Percentiles rank a stretch among this genome's conserved stretches.
These are phyloP conservation scores for Orcinus orca DNA, from an alignment of 2,113 vertebrate genomes.

Conservation along the genomic window DNA sequence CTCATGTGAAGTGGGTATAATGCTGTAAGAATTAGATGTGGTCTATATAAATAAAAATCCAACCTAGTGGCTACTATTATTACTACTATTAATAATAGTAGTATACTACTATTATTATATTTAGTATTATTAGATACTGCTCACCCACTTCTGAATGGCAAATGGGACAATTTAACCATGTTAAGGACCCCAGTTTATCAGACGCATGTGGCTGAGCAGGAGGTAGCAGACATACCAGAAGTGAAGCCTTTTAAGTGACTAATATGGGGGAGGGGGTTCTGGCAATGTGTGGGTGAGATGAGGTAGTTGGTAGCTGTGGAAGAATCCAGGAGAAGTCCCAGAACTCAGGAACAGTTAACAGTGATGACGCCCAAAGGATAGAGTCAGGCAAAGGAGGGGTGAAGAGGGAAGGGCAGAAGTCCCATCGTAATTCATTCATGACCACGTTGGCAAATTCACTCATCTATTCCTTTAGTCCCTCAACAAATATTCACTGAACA, in stretches of 20 bases:
- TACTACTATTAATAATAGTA: background rate
- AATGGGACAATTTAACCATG: background rate
- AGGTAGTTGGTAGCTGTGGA: background rate
- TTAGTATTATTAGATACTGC: background rate
- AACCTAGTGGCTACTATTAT: background rate
- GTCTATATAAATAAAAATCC: background rate
- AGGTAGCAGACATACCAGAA: background rate
- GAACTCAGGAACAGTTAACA: background rate
- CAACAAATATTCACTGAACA: background rate
- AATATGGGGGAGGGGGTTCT: background rate
- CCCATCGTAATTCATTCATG: background rate
- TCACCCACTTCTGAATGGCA: background rate
- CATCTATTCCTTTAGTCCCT: background rate
- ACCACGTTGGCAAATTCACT: background rate
- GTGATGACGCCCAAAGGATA: background rate
- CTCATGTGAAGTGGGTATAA: background rate
- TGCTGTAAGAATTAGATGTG: background rate
- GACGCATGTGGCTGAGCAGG: background rate
- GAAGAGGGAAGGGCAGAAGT: background rate
- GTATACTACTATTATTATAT: background rate
- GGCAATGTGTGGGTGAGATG: background rate
- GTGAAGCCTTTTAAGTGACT: background rate
- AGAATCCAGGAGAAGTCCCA: background rate
- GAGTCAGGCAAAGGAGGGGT: background rate
- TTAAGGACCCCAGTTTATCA: background rate